Conservation (phyloP, 2,797 vertebrate genomes). For the Macropodus opercularis region DNA sequence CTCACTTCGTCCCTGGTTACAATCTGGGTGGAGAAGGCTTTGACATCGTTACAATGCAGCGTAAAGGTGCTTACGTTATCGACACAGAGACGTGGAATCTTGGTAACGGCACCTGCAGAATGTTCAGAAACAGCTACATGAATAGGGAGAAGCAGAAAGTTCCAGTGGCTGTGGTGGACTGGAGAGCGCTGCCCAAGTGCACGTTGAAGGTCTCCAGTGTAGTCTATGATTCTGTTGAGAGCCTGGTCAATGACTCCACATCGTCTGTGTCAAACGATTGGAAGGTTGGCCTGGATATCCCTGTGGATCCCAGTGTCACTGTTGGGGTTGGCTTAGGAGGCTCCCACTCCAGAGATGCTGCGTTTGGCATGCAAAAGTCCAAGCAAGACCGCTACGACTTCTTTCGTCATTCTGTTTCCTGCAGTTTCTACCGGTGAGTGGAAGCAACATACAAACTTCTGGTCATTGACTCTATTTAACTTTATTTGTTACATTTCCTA, state of each 20-base stretch:
- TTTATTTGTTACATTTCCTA: too few species aligned
- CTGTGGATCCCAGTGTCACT: not conserved
- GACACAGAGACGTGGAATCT: slow-evolving; percentile 64
- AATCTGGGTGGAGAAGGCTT: slow-evolving; percentile 83
- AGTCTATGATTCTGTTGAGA: slow-evolving; percentile 60
- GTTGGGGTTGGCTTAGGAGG: slow-evolving; percentile 36
- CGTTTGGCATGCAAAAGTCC: slow-evolving; percentile 56
- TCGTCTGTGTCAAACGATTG: slow-evolving; percentile 63
- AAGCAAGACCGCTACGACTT: slow-evolving; percentile 73
- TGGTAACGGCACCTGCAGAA: slow-evolving; percentile 51
- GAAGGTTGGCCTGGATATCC: slow-evolving; percentile 44
- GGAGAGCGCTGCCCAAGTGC: slow-evolving; percentile 56
- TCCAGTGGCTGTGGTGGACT: slow-evolving; percentile 64
- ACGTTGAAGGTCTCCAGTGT: slow-evolving; percentile 42
- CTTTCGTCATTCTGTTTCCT: slow-evolving; percentile 54
- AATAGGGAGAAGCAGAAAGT: slow-evolving; percentile 54
- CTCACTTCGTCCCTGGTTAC: slow-evolving; percentile 73
- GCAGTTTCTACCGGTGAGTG: slow-evolving; percentile 66
- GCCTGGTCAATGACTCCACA: slow-evolving; percentile 53
- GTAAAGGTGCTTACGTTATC: slow-evolving; percentile 68
- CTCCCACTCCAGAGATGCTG: slow-evolving; percentile 52
- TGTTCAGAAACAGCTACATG: slow-evolving; percentile 65
- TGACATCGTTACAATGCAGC: slow-evolving; percentile 80
- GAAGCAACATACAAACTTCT: not conserved
- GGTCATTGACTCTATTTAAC: not conserved